Percentiles rank a stretch among this genome's conserved stretches.
phyloP scores from a whole-genome alignment of 2,113 vertebrate genomes.

The Zosterops hypoxanthus region DNA sequence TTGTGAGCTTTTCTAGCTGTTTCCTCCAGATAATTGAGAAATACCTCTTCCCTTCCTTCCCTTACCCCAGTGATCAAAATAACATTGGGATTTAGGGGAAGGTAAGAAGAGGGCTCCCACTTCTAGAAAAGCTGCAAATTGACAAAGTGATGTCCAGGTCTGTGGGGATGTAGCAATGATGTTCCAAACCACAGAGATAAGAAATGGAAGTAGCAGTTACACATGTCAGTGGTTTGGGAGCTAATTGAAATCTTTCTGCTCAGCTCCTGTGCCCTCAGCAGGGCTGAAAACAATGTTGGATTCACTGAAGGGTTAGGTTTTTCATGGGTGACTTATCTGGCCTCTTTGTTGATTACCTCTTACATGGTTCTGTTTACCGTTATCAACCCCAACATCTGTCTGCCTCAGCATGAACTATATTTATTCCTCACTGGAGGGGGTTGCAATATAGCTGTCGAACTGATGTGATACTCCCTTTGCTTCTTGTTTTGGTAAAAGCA shows the following conservation, averaged over 20 bases:
- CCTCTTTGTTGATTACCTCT: constrained; percentile 24
- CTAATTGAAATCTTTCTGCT: not conserved
- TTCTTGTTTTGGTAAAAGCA: not conserved
- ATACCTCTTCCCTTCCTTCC: constrained; percentile 47
- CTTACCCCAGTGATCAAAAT: not conserved
- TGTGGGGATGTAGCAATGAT: not conserved
- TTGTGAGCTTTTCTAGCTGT: constrained; percentile 48
- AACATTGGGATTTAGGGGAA: not conserved
- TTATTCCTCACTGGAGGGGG: constrained; percentile 17
- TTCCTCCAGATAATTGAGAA: constrained; percentile 62
- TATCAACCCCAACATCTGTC: constrained; percentile 57
- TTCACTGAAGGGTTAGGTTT: constrained; percentile 48
- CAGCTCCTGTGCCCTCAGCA: not conserved
- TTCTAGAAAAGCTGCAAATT: not conserved
- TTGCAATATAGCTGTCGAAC: not conserved
- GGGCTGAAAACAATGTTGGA: not conserved
- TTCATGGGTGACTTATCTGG: constrained; percentile 24
- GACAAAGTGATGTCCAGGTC: accelerated
- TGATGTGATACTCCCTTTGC: not conserved
- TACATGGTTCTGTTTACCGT: constrained; percentile 34
- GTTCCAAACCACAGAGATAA: not conserved
- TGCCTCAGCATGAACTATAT: not conserved
- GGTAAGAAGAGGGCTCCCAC: not conserved
- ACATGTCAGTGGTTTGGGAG: not conserved
- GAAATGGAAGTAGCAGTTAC: not conserved